Evolutionary conservation across 2,888 invertebrate species (phyloP).

Genomic region (Schizotus pectinicornis): DNA sequence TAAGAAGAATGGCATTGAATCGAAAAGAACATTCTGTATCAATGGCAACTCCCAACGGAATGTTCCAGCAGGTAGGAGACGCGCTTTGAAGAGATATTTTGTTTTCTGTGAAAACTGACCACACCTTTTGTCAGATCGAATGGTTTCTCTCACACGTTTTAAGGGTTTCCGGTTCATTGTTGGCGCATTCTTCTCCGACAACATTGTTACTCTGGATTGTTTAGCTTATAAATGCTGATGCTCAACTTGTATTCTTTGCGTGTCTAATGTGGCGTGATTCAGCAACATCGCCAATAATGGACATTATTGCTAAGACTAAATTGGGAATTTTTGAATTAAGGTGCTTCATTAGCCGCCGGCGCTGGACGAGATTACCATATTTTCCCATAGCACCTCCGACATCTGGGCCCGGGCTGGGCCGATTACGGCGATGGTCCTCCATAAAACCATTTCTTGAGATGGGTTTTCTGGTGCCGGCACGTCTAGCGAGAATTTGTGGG

Average conservation of each 20-base stretch:
- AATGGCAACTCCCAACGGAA: slow-evolving; percentile 55
- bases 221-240: slow-evolving; percentile 56
- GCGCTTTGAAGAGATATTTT: slow-evolving; percentile 40
- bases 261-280: slow-evolving; percentile 49
- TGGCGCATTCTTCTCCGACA: slow-evolving; percentile 53
- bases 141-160: slow-evolving; percentile 58
- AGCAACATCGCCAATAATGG: slow-evolving; percentile 36
- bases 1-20: slow-evolving; percentile 44
- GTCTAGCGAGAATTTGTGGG: slow-evolving; percentile 22
- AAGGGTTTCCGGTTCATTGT: slow-evolving; percentile 59
- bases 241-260: slow-evolving; percentile 46
- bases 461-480: slow-evolving; percentile 13
- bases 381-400: too few species aligned
- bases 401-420: too few species aligned
- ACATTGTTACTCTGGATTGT: slow-evolving; percentile 56
- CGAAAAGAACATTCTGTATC: slow-evolving; percentile 56
- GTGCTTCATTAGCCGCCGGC: slow-evolving; percentile 14
- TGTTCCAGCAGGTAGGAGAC: slow-evolving; percentile 50
- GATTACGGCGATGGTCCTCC: slow-evolving; percentile 1
- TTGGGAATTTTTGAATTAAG: slow-evolving; percentile 20
- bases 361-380: background rate
- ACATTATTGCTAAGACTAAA: slow-evolving; percentile 17
- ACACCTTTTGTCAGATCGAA: slow-evolving; percentile 57
- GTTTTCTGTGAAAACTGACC: slow-evolving; percentile 60
- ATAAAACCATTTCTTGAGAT: slow-evolving; percentile 16